Evolutionary conservation across 2,113 vertebrate species (phyloP).

Genomic region (Hiodon tergisus): DNA sequence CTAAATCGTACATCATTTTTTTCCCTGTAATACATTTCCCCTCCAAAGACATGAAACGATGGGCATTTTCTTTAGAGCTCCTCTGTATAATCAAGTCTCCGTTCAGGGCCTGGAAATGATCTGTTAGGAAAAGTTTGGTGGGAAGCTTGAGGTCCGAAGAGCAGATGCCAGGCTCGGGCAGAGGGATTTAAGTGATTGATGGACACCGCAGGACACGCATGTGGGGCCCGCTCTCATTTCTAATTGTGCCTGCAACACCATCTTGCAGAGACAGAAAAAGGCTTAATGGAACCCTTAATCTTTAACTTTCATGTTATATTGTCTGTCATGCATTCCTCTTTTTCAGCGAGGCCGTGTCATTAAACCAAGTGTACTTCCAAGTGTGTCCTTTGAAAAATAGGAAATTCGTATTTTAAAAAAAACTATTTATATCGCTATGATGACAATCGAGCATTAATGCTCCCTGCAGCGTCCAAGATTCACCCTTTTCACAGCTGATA

Average conservation of each 20-base stretch:
- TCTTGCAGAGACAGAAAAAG: not conserved
- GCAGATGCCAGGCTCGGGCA: not conserved
- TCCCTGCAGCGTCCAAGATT: not conserved
- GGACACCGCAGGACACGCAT: not conserved
- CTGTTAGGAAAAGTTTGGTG: not conserved
- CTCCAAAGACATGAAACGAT: too few relatives aligned
- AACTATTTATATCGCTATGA: not conserved
- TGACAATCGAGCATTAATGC: not conserved
- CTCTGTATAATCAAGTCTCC: too few relatives aligned
- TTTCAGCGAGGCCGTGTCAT: not conserved
- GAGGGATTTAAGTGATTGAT: not conserved
- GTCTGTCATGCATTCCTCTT: not conserved
- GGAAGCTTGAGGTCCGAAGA: not conserved
- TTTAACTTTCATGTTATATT: constrained; percentile 4
- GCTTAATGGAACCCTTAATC: not conserved
- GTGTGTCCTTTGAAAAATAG: not conserved
- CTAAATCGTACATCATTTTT: too few relatives aligned
- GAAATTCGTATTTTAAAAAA: not conserved
- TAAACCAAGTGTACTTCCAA: not conserved
- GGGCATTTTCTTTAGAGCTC: too few relatives aligned
- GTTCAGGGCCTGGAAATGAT: not conserved
- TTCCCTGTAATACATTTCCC: too few relatives aligned
- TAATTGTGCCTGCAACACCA: not conserved
- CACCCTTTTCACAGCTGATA: not conserved
- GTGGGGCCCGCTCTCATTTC: not conserved